Conservation (phyloP, 1,140 invertebrate species). For the Drosophila albomicans region DNA sequence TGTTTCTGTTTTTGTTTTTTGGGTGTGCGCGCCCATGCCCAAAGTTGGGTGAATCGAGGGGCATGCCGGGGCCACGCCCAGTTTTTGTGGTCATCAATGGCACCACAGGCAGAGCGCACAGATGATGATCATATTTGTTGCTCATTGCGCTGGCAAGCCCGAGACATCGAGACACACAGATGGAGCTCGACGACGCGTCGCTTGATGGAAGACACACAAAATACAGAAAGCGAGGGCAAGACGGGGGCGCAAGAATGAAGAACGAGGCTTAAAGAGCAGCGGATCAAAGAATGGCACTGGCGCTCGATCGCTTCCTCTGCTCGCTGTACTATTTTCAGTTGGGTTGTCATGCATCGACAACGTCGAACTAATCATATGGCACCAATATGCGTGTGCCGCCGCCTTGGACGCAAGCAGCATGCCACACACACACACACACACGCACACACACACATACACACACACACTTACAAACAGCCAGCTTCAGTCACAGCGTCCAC, state of each 20-base stretch:
- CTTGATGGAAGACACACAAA: slow-evolving; percentile 1
- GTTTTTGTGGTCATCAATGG: slow-evolving; percentile 81
- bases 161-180: slow-evolving; percentile 28
- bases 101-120: slow-evolving; percentile 51
- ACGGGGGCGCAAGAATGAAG: background rate
- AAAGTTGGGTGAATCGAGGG: slow-evolving; percentile 72
- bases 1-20: slow-evolving; percentile 38
- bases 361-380: slow-evolving; percentile 78
- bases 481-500: slow-evolving; percentile 1
- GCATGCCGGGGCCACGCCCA: slow-evolving; percentile 74
- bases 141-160: slow-evolving; percentile 54
- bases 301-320: background rate
- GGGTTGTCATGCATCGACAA: slow-evolving; percentile 70
- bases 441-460: background rate
- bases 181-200: background rate
- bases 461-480: background rate
- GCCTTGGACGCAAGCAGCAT: slow-evolving; percentile 5
- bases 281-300: slow-evolving; percentile 35
- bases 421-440: background rate
- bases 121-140: slow-evolving; percentile 69
- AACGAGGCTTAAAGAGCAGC: background rate
- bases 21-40: slow-evolving; percentile 67
- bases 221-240: too few relatives aligned
- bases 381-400: slow-evolving; percentile 68
- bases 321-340: slow-evolving; percentile 54